Percentiles rank a stretch among this genome's conserved stretches.
Conservation (phyloP, 2,113 vertebrate species). For the Hippocampus guttulatus region DNA sequence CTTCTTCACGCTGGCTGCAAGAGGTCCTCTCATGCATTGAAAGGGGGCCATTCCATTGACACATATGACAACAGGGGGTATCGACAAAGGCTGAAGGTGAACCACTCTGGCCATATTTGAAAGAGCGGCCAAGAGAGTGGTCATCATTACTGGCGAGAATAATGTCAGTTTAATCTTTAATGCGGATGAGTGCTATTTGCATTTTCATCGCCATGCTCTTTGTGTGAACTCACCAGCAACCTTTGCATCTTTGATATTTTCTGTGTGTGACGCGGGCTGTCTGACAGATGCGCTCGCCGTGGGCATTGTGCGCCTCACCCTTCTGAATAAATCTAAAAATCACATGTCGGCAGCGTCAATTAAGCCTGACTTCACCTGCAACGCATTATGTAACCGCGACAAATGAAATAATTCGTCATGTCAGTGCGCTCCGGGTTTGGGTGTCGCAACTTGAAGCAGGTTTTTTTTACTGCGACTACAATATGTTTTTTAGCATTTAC, state of each 20-base stretch:
- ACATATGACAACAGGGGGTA: constrained; percentile 37
- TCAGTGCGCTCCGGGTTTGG: constrained; percentile 6
- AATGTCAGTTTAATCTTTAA: constrained; percentile 35
- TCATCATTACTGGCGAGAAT: constrained; percentile 38
- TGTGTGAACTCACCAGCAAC: constrained; percentile 35
- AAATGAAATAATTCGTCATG: constrained; percentile 4
- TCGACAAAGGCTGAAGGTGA: constrained; percentile 45
- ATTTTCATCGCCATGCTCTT: constrained; percentile 28
- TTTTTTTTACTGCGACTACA: neutral
- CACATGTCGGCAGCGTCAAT: constrained; percentile 38
- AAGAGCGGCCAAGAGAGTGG: constrained; percentile 39
- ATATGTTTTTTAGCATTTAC: neutral
- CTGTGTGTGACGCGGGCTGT: constrained; percentile 46
- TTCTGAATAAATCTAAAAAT: constrained; percentile 27
- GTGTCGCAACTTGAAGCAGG: constrained; percentile 4
- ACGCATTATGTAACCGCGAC: constrained; percentile 18
- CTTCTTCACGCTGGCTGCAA: constrained; percentile 59
- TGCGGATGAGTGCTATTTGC: constrained; percentile 42
- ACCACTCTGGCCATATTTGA: constrained; percentile 53
- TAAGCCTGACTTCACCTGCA: constrained; percentile 45
- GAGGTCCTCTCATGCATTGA: constrained; percentile 72
- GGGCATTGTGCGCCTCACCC: constrained; percentile 12
- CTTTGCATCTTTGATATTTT: constrained; percentile 38
- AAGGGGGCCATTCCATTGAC: constrained; percentile 60
- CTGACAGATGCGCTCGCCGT: constrained; percentile 42